phyloP scores from a whole-genome alignment of 2,113 vertebrate species.

The Myiozetetes cayanensis region DNA sequence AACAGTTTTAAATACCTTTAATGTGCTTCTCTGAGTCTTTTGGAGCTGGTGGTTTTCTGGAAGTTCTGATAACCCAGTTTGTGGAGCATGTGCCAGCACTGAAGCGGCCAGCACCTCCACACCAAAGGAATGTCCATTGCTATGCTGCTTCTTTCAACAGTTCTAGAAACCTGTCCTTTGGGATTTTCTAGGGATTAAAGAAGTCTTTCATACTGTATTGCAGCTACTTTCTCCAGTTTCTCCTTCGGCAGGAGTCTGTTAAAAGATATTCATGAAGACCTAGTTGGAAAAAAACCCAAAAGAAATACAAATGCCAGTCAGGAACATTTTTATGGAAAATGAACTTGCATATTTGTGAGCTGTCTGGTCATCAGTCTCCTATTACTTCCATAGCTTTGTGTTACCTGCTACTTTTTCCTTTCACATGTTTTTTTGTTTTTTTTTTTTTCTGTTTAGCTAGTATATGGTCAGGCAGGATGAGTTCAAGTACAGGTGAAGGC shows the following conservation, averaged over 20 bases:
- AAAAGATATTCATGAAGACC: neutral
- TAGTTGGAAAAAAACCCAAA: neutral
- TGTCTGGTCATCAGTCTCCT: neutral
- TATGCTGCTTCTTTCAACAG: neutral
- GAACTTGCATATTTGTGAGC: neutral
- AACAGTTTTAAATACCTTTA: neutral
- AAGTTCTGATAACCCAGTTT: neutral
- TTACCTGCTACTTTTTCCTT: neutral
- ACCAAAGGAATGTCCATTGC: neutral
- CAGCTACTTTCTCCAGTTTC: neutral
- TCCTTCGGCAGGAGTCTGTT: neutral
- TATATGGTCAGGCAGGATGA: neutral
- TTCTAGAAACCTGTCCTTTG: neutral
- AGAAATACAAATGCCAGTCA: neutral
- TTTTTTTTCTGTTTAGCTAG: neutral
- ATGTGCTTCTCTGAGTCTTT: neutral
- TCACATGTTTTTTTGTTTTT: rapidly evolving
- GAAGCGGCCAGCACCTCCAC: neutral
- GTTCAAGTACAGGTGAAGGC: neutral
- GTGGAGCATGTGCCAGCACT: neutral
- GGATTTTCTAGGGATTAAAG: neutral
- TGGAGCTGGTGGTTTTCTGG: neutral
- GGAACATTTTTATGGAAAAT: neutral
- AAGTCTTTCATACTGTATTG: neutral
- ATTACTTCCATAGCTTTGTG: neutral